phyloP scores from a whole-genome alignment of 1,140 invertebrate species.

The Coptotermes formosanus region DNA sequence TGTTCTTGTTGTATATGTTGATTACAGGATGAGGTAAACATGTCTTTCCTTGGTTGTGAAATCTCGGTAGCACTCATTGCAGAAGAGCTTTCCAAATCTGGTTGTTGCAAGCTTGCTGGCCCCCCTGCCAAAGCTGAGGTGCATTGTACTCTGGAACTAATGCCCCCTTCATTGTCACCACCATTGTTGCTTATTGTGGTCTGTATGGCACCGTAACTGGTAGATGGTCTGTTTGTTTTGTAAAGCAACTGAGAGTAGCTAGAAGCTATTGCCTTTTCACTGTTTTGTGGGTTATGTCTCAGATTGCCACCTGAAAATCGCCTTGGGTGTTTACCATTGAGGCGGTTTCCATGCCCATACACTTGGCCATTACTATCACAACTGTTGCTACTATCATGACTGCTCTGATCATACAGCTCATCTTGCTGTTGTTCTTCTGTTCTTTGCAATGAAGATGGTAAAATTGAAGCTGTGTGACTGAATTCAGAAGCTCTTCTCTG shows the following conservation, averaged over 20 bases:
- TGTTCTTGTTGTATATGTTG: too few relatives aligned
- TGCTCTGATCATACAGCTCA: neutral
- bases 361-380: neutral
- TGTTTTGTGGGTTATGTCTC: neutral
- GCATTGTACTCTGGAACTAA: too few relatives aligned
- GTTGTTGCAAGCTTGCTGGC: neutral
- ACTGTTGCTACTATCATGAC: neutral
- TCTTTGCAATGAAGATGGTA: neutral
- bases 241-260: neutral
- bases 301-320: neutral
- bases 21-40: neutral
- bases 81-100: neutral
- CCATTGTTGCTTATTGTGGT: neutral
- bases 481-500: neutral
- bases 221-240: neutral
- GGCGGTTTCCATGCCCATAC: neutral
- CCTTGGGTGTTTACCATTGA: neutral
- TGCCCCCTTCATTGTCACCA: neutral
- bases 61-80: neutral
- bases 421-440: neutral
- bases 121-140: neutral
- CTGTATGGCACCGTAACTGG: neutral
- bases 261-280: neutral
- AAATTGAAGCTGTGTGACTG: neutral
- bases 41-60: neutral